These are phyloP conservation scores for Luscinia luscinia DNA, from an alignment of 2,797 vertebrate genomes.

Conservation along the genomic window DNA sequence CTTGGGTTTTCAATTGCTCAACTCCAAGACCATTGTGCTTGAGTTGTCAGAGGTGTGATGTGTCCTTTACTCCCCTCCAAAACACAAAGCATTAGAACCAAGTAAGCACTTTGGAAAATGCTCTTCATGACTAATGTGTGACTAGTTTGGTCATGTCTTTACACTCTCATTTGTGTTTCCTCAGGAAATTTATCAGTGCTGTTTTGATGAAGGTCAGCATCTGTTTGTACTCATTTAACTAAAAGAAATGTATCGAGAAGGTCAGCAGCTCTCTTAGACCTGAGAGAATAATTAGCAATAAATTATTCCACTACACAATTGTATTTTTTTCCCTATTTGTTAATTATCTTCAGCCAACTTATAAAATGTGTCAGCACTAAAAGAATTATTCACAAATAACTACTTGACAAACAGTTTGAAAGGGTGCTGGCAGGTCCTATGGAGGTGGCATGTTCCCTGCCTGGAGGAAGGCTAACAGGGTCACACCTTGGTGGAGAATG, in stretches of 20 bases:
- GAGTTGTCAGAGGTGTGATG: background rate
- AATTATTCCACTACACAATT: constrained; percentile 24
- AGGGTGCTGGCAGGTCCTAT: background rate
- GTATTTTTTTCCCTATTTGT: constrained; percentile 13
- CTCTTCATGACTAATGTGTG: background rate
- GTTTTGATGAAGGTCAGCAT: constrained; percentile 60
- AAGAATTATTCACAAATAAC: constrained; percentile 21
- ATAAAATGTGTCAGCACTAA: constrained; percentile 12
- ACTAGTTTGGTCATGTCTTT: constrained; percentile 1
- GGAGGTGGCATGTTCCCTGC: background rate
- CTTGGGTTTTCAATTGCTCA: background rate
- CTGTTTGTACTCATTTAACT: constrained; percentile 43
- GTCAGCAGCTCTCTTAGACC: constrained; percentile 27
- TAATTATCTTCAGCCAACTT: constrained; percentile 26
- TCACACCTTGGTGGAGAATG: background rate
- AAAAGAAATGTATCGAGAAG: constrained; percentile 11
- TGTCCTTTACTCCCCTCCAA: background rate
- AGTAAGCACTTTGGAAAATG: background rate
- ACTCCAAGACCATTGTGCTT: background rate
- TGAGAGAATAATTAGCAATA: constrained; percentile 54
- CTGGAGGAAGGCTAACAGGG: constrained; percentile 5
- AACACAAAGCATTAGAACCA: background rate
- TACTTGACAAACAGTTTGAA: background rate
- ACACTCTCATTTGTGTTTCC: background rate
- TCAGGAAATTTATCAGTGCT: background rate